phyloP scores from a whole-genome alignment of 2,888 invertebrate species.

The Conops quadrifasciatus region DNA sequence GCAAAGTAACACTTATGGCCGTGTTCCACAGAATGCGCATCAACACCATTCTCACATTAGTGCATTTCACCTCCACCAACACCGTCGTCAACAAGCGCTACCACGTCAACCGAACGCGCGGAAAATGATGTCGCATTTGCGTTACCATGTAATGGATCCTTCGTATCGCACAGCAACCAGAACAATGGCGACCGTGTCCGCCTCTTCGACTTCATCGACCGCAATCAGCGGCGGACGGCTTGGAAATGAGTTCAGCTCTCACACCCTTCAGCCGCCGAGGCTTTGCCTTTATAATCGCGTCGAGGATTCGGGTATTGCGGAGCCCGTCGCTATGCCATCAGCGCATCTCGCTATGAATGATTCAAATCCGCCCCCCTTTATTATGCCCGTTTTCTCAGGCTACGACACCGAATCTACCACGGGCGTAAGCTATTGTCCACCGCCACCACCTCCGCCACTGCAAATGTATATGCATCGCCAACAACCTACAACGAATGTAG shows the following conservation, averaged over 20 bases:
- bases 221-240: constrained; percentile 10
- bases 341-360: constrained; percentile 16
- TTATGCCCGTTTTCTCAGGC: background rate
- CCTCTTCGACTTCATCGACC: constrained; percentile 24
- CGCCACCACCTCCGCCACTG: constrained; percentile 25
- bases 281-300: constrained; percentile 11
- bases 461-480: constrained; percentile 40
- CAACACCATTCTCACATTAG: constrained; percentile 18
- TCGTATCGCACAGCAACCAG: constrained; percentile 4
- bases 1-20: background rate
- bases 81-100: constrained; percentile 7
- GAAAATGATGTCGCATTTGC: constrained; percentile 11
- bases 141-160: constrained; percentile 16
- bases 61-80: constrained; percentile 22
- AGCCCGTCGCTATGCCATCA: background rate
- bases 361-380: constrained; percentile 2
- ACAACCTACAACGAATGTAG: constrained; percentile 26
- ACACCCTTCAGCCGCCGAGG: constrained; percentile 1
- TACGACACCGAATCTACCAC: constrained; percentile 20
- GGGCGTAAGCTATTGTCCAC: constrained; percentile 16
- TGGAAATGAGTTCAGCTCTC: constrained; percentile 21
- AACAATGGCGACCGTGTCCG: constrained; percentile 19
- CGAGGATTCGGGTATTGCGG: background rate
- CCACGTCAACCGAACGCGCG: constrained; percentile 15
- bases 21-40: constrained; percentile 25